Evolutionary conservation across 2,888 invertebrate genomes (phyloP).

Genomic region (Crossocerus cetratus): DNA sequence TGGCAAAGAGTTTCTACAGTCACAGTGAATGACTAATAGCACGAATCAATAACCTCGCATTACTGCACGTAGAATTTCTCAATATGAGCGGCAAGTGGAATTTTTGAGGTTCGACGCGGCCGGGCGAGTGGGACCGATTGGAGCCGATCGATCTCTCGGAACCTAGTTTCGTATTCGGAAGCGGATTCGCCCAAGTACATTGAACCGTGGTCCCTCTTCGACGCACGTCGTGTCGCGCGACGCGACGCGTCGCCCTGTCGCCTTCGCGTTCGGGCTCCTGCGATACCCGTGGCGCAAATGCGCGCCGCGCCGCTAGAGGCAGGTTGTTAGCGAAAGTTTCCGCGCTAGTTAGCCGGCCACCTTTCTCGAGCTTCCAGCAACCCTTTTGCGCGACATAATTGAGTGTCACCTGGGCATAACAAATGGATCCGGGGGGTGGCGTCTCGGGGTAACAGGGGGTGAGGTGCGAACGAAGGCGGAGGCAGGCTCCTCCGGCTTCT

Average conservation of each 20-base stretch:
- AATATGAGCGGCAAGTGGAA: neutral
- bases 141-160: slow-evolving; percentile 19
- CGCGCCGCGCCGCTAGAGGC: slow-evolving; percentile 19
- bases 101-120: neutral
- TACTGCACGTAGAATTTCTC: no score
- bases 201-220: slow-evolving; percentile 45
- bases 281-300: slow-evolving; percentile 18
- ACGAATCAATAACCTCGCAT: no score
- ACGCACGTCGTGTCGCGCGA: slow-evolving; percentile 42
- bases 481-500: slow-evolving; percentile 44
- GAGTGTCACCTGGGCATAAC: slow-evolving; percentile 74
- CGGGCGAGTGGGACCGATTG: slow-evolving; percentile 5
- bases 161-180: slow-evolving; percentile 51
- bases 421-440: slow-evolving; percentile 67
- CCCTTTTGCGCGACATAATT: slow-evolving; percentile 71
- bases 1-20: no score
- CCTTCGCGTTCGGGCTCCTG: slow-evolving; percentile 11
- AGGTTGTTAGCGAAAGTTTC: slow-evolving; percentile 65
- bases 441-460: slow-evolving; percentile 16
- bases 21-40: no score
- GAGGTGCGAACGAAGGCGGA: slow-evolving; percentile 27
- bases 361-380: slow-evolving; percentile 60
- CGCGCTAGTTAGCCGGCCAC: slow-evolving; percentile 63
- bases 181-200: slow-evolving; percentile 31
- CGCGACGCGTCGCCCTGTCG: slow-evolving; percentile 1